Percentiles rank a stretch among this genome's conserved stretches.
These are phyloP conservation scores for Hypomecis punctinalis DNA, from an alignment of 2,888 invertebrate species.

Conservation along the genomic window DNA sequence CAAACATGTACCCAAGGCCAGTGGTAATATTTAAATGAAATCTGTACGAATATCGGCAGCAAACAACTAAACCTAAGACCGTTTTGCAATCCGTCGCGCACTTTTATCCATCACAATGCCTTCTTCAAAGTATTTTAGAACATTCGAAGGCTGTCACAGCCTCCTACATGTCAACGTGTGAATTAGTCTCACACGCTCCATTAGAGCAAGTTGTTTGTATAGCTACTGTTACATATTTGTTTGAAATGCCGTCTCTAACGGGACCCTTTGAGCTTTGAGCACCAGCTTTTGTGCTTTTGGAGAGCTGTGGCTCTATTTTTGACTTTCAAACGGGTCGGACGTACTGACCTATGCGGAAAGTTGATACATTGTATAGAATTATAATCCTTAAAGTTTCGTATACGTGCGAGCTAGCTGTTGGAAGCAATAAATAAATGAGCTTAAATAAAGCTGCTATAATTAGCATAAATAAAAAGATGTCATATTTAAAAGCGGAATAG, in stretches of 20 bases:
- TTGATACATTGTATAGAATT: too few relatives aligned
- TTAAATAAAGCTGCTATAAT: too few relatives aligned
- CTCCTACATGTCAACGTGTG: slow-evolving; percentile 48
- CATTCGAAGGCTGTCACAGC: slow-evolving; percentile 12
- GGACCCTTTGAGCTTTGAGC: slow-evolving; percentile 26
- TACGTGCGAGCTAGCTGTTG: too few relatives aligned
- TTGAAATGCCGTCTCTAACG: slow-evolving; percentile 43
- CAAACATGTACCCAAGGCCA: too few relatives aligned
- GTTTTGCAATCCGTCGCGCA: slow-evolving; percentile 4
- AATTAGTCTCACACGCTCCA: slow-evolving; percentile 59
- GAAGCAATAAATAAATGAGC: too few relatives aligned
- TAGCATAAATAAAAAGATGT: too few relatives aligned
- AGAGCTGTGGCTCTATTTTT: neutral
- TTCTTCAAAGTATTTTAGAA: neutral
- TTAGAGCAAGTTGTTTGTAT: slow-evolving; percentile 27
- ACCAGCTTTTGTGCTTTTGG: slow-evolving; percentile 2
- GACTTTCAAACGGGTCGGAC: too few relatives aligned
- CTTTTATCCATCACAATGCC: neutral
- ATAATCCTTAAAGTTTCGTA: too few relatives aligned
- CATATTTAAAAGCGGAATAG: too few relatives aligned
- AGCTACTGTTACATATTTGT: slow-evolving; percentile 21
- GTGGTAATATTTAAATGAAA: neutral
- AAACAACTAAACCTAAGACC: neutral
- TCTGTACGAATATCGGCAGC: neutral
- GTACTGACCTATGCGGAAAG: too few relatives aligned